Base-by-base conservation (phyloP, 2,113 vertebrate genomes). In the Apodemus speciosus region DNA sequence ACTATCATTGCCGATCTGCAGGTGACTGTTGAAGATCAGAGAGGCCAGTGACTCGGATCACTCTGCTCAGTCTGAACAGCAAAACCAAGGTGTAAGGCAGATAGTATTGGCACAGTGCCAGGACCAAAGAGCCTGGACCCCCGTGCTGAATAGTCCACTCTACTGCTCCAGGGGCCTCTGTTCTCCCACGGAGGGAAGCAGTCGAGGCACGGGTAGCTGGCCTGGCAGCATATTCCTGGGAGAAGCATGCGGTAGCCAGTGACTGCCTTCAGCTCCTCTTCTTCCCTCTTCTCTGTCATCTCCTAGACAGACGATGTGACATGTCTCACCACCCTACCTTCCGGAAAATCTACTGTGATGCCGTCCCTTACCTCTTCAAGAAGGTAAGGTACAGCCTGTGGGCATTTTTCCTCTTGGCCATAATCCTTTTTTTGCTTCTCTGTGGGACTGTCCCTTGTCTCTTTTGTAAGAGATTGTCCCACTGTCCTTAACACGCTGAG, bases 291-390 rank as follows among this genome's bases (percentile, higher is more conserved):
- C 9, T n/a, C 75, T 43, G 49, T 81, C 30, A 3, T 13, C 93
- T 49, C 18, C 94, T 97, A 97, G 98, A 98, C 92, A 98, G 97
- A 88, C 97, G 98, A 66, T 97, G 93, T 9, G 98, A 99, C 88
- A 98, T 98, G 97, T 97, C 97, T 88, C 98, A 97, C 94, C 98
- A 99, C 83, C 98, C 98, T 73, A 98, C 98, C 49, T 98, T 99
- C 97, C 98, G 98, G 79, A 99, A 98, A 93, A 98, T 98, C 62
- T 98, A 98, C 97, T 98, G 97, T 51, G 98, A 99, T 9, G 98
- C 98, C 21, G 95, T 98, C 0, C 98, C 98, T 49, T 97, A 98
- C 86, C 98, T 99, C 72, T 99, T 99, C 94, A 99, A 98, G 96
- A 99, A 98, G 98, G 99, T 99, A 49, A 95, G 85, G 21, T 30